Conservation (phyloP, 2,888 invertebrate species). For the Lamproptera curius region DNA sequence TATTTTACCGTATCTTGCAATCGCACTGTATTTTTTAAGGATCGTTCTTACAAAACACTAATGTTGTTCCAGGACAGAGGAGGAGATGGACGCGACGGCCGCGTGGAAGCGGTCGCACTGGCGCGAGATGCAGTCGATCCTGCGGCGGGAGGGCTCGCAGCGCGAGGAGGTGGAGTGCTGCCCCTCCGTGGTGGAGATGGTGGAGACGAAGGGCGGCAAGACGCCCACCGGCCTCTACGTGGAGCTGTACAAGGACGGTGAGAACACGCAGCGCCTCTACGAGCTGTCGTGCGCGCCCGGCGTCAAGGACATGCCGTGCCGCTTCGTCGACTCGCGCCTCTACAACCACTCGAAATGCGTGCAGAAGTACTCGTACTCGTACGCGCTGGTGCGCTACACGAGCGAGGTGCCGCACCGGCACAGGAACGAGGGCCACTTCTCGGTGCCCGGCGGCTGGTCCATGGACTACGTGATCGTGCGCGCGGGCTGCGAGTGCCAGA, state of each 20-base stretch:
- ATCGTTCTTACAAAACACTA: constrained; percentile 4
- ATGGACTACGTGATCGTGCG: constrained; percentile 66
- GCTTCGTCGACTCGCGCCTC: constrained; percentile 84
- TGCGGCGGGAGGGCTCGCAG: constrained; percentile 72
- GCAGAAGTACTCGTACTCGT: constrained; percentile 90
- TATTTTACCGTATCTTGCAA: too few species aligned
- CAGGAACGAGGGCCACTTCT: constrained; percentile 19
- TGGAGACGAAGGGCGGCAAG: constrained; percentile 86
- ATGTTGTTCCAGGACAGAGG: constrained; percentile 69
- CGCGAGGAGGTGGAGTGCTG: constrained; percentile 85
- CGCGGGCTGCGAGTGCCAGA: constrained; percentile 91
- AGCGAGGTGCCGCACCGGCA: constrained; percentile 54
- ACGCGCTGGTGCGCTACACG: constrained; percentile 86
- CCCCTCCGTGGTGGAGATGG: constrained; percentile 87
- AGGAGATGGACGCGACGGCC: constrained; percentile 60
- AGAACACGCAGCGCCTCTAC: constrained; percentile 84
- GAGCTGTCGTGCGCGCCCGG: constrained; percentile 87
- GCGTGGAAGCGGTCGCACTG: constrained; percentile 77
- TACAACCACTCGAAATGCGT: constrained; percentile 86
- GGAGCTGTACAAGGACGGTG: constrained; percentile 85
- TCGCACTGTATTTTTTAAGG: neutral
- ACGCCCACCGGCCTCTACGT: constrained; percentile 85
- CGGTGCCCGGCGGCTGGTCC: constrained; percentile 19
- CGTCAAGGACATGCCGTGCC: constrained; percentile 85
- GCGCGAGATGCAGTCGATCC: constrained; percentile 81